Conservation (phyloP, 1,140 invertebrate genomes). For the Drusus annulatus region DNA sequence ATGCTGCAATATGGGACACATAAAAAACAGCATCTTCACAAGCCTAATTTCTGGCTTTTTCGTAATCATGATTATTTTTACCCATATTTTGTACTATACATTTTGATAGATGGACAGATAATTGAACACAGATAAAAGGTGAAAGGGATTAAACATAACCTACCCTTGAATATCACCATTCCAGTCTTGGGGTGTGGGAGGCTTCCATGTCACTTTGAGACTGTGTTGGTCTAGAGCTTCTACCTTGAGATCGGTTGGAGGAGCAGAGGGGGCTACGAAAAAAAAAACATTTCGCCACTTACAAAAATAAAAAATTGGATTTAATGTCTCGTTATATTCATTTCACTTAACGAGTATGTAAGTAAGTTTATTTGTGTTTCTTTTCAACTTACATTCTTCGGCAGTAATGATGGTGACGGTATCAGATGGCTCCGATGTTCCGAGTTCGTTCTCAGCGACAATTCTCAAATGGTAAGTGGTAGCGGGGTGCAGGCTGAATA, state of each 20-base stretch:
- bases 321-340: too few species aligned
- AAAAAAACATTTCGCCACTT: too few species aligned
- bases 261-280: conserved; percentile 81
- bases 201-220: conserved; percentile 94
- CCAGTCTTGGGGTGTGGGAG: conserved; percentile 90
- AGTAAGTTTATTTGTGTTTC: too few species aligned
- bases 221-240: conserved; percentile 94
- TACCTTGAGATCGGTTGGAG: conserved; percentile 87
- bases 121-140: too few species aligned
- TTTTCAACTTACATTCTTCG: conserved; percentile 80
- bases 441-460: conserved; percentile 95
- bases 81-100: too few species aligned
- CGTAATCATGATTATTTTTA: too few species aligned
- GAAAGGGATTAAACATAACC: not conserved
- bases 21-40: too few species aligned
- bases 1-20: too few species aligned
- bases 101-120: too few species aligned
- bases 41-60: too few species aligned
- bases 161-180: conserved; percentile 91
- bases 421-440: conserved; percentile 91
- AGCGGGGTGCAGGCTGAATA: conserved; percentile 91
- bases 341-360: too few species aligned
- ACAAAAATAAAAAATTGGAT: too few species aligned
- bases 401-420: conserved; percentile 94
- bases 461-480: conserved; percentile 94